A percentile compares a stretch with the other conserved stretches of the same genome.
These are phyloP conservation scores for Hydractinia symbiolongicarpus DNA, from an alignment of 30 jellyfish, hydroid and myxozoan species.

Conservation along the genomic window DNA sequence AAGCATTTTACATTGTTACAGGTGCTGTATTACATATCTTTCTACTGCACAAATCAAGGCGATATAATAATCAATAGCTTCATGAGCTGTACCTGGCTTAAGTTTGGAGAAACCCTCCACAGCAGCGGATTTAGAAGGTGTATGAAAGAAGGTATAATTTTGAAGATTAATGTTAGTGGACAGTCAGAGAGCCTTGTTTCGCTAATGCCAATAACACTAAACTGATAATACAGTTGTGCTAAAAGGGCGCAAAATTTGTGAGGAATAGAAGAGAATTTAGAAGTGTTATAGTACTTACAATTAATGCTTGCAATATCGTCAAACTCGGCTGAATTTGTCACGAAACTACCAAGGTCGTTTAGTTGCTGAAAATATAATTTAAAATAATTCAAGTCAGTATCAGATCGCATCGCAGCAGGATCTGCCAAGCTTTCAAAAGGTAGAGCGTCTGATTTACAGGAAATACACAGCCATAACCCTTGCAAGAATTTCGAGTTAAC, in stretches of 20 bases:
- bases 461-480: no score
- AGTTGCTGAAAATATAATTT: constrained; percentile 5
- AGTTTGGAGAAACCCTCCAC: no score
- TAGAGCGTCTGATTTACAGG: no score
- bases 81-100: no score
- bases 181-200: constrained; percentile 9
- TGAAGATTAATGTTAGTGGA: constrained; percentile 6
- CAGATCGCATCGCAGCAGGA: constrained; percentile 9
- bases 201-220: constrained; percentile 2
- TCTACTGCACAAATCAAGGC: no score
- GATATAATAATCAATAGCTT: no score
- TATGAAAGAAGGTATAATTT: neutral
- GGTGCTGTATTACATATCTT: no score
- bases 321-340: constrained; percentile 6
- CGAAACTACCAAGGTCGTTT: constrained; percentile 11
- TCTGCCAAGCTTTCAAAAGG: no score
- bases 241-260: constrained; percentile 10
- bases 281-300: neutral
- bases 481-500: no score
- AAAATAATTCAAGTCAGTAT: neutral
- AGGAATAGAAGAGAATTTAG: constrained; percentile 9
- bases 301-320: constrained; percentile 8
- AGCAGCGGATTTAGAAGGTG: constrained; percentile 12
- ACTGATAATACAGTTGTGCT: constrained; percentile 1
- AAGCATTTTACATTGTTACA: no score